phyloP scores from a whole-genome alignment of 2,888 invertebrate species.

The Cerastis leucographa region DNA sequence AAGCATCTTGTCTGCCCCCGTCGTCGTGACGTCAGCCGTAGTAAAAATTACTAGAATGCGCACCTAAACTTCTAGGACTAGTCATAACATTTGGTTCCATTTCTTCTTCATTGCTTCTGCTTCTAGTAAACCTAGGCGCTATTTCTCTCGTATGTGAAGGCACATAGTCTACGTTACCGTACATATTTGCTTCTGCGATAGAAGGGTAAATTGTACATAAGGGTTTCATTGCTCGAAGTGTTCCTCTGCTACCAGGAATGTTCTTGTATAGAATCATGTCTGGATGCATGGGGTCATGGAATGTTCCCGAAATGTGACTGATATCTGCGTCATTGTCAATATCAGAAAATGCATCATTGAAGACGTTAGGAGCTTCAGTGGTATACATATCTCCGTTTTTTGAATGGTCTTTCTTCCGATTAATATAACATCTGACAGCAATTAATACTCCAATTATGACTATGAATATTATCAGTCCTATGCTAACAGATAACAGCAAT shows the following conservation, averaged over 20 bases:
- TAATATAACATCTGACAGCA: constrained; percentile 78
- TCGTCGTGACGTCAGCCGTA: constrained; percentile 83
- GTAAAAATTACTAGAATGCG: constrained; percentile 84
- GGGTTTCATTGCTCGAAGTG: constrained; percentile 86
- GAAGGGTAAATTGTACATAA: constrained; percentile 86
- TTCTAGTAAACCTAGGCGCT: constrained; percentile 75
- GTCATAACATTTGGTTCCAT: constrained; percentile 78
- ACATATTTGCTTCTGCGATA: constrained; percentile 83
- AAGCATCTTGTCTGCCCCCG: constrained; percentile 71
- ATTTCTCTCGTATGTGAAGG: constrained; percentile 78
- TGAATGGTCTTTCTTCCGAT: constrained; percentile 74
- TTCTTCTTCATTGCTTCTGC: constrained; percentile 78
- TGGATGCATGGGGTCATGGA: constrained; percentile 87
- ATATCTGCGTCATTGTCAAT: constrained; percentile 86
- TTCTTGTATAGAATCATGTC: constrained; percentile 88
- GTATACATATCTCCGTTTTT: constrained; percentile 87
- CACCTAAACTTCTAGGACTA: constrained; percentile 86
- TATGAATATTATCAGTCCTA: constrained; percentile 72
- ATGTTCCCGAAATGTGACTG: constrained; percentile 87
- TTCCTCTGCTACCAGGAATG: constrained; percentile 80
- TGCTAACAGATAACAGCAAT: constrained; percentile 75
- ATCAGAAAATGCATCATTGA: constrained; percentile 85
- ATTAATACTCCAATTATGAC: constrained; percentile 72
- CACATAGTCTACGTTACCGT: constrained; percentile 84
- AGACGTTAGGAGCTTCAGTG: constrained; percentile 86